Percentiles rank a stretch among this genome's conserved stretches.
These are phyloP conservation scores for Sebastes fasciatus DNA, from an alignment of 2,113 vertebrate species.

Conservation along the genomic window DNA sequence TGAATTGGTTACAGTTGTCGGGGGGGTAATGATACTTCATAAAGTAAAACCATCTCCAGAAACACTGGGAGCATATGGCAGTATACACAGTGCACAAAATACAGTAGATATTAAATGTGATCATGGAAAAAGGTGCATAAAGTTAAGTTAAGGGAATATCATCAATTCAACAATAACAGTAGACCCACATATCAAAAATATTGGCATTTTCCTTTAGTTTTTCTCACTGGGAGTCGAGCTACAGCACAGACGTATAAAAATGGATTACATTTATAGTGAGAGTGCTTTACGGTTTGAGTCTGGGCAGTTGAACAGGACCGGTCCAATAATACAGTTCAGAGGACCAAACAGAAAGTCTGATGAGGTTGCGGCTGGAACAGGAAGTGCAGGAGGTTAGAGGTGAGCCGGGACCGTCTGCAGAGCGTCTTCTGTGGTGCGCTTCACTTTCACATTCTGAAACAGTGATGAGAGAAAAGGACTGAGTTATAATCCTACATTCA, in stretches of 20 bases:
- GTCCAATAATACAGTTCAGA: constrained; percentile 22
- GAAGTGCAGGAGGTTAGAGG: constrained; percentile 77
- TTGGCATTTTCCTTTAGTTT: constrained; percentile 36
- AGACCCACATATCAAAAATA: constrained; percentile 39
- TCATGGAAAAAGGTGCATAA: constrained; percentile 15
- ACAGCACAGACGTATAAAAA: constrained; percentile 49
- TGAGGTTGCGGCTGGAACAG: not conserved
- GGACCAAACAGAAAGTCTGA: not conserved
- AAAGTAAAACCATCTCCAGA: constrained; percentile 31
- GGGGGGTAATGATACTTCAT: not conserved
- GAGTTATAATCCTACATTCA: not conserved
- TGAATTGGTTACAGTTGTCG: not conserved
- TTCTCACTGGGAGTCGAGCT: constrained; percentile 13
- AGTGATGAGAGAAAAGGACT: not conserved
- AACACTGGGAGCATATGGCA: constrained; percentile 31
- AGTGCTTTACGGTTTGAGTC: constrained; percentile 58
- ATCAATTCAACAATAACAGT: constrained; percentile 24
- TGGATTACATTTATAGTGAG: constrained; percentile 34
- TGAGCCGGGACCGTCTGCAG: constrained; percentile 89
- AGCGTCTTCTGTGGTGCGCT: constrained; percentile 89
- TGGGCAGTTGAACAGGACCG: constrained; percentile 6
- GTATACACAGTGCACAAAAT: constrained; percentile 24
- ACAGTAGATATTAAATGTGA: constrained; percentile 23
- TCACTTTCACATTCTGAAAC: constrained; percentile 89
- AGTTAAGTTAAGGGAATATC: not conserved